Percentiles rank a stretch among this genome's conserved stretches.
phyloP scores from a whole-genome alignment of 1,140 invertebrate species.

The Ylistrum balloti region DNA sequence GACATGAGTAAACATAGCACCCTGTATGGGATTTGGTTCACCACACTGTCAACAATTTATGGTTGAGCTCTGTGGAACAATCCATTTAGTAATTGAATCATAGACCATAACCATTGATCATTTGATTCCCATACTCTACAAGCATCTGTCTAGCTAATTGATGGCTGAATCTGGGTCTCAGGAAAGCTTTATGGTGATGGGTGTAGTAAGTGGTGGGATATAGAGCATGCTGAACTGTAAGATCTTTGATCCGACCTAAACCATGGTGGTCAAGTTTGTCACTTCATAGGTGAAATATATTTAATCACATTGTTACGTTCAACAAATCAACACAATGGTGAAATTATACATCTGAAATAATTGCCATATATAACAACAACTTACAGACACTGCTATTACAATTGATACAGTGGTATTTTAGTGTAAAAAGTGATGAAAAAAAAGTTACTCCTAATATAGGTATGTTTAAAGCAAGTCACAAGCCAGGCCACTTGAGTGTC shows the following conservation, averaged over 20 bases:
- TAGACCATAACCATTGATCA: constrained; percentile 27
- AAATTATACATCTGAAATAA: too few relatives aligned
- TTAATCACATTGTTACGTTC: too few relatives aligned
- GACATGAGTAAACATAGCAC: not conserved
- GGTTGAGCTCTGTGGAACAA: not conserved
- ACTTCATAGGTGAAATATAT: too few relatives aligned
- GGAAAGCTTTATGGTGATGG: constrained; percentile 30
- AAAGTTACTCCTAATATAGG: too few relatives aligned
- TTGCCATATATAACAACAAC: too few relatives aligned
- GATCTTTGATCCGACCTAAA: not conserved
- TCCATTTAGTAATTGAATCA: constrained; percentile 30
- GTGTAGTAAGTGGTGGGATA: not conserved
- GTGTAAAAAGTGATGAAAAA: too few relatives aligned
- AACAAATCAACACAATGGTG: too few relatives aligned
- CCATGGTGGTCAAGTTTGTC: not conserved
- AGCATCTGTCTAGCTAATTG: constrained; percentile 38
- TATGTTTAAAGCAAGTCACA: too few relatives aligned
- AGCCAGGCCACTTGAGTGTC: too few relatives aligned
- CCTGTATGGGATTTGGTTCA: not conserved
- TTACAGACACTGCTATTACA: too few relatives aligned
- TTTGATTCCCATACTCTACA: not conserved
- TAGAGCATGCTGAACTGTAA: not conserved
- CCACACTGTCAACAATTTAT: not conserved
- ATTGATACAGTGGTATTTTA: too few relatives aligned
- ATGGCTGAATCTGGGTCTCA: not conserved